Base-by-base conservation (phyloP, 2,888 invertebrate species). In the Diloba caeruleocephala region DNA sequence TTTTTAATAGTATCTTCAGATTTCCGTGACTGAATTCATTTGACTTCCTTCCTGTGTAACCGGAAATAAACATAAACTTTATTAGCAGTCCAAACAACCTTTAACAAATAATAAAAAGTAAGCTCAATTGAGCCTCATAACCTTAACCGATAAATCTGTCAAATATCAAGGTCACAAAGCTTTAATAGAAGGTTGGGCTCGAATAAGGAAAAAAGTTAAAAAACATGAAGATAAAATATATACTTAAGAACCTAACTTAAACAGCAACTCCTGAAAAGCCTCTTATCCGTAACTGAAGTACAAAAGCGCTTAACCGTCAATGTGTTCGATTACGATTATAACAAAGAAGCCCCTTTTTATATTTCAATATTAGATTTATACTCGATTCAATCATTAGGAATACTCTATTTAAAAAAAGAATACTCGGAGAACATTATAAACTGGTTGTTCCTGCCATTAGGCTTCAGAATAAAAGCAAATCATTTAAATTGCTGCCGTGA, bases 81-180 rank as follows among this genome's bases (percentile, higher is more conserved):
- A 19, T 3, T 19, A 5, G 19, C 19, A 3, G 19, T 2, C 2
- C 19, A 5, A 19, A 19, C 3, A 3, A 2, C 3, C 19, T 2
- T 2, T 2, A 2, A 19, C 19, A 19, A 5, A 43, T 26, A 34
- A 44, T 21, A 39, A 39, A 37, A 53, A 15, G 43, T 54, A 29
- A 36, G 15, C 12, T 12, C 9, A 10, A 13, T 17, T 25, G 10
- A 44, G 19, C 42, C 25, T 29, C 6, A 4, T n/a, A 29, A 44
- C 63, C 55, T 41, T 45, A 31, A 32, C 45, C 45, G 5, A 37
- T 8, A 13, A 57, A 58, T 45, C 45, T 36, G 23, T 26, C 34
- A 23, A 17, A 45, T 36, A 36, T 17, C 17, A 41, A 37, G 14
- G 36, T 32, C 36, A 37, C 26, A 58, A 26, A 25, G 38, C n/a